Conservation (phyloP, 2,888 invertebrate species). For the Drosophila limbata region DNA sequence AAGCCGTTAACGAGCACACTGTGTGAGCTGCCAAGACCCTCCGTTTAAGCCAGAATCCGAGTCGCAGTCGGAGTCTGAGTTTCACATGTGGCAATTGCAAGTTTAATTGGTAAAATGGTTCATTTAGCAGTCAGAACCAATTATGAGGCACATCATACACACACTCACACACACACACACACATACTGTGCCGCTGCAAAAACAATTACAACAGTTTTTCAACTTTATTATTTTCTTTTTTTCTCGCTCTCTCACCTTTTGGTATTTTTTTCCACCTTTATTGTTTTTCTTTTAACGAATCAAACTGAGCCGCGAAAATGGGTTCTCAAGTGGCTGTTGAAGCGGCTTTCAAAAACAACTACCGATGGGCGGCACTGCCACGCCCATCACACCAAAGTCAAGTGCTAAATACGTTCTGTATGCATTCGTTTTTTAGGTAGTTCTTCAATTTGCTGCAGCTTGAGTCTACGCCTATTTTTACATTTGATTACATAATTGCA, state of each 20-base stretch:
- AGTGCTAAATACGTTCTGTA: neutral
- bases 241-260: slow-evolving; percentile 14
- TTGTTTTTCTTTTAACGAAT: slow-evolving; percentile 27
- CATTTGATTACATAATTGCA: slow-evolving; percentile 21
- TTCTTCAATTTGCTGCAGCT: neutral
- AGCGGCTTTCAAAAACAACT: slow-evolving; percentile 26
- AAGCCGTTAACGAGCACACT: slow-evolving; percentile 74
- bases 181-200: slow-evolving; percentile 51
- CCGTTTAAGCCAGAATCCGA: neutral
- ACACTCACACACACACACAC: slow-evolving; percentile 27
- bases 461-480: neutral
- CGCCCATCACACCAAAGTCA: slow-evolving; percentile 29
- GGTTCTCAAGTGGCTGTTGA: slow-evolving; percentile 41
- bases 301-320: slow-evolving; percentile 56
- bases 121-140: slow-evolving; percentile 82
- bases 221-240: slow-evolving; percentile 26
- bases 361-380: slow-evolving; percentile 31
- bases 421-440: neutral
- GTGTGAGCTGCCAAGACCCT: slow-evolving; percentile 14
- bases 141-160: slow-evolving; percentile 48
- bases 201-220: slow-evolving; percentile 75
- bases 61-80: neutral
- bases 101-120: slow-evolving; percentile 83
- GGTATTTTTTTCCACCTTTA: slow-evolving; percentile 16
- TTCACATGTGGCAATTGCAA: slow-evolving; percentile 66